Evolutionary conservation across 2,888 invertebrate species (phyloP).

Genomic region (Acleris emargana): DNA sequence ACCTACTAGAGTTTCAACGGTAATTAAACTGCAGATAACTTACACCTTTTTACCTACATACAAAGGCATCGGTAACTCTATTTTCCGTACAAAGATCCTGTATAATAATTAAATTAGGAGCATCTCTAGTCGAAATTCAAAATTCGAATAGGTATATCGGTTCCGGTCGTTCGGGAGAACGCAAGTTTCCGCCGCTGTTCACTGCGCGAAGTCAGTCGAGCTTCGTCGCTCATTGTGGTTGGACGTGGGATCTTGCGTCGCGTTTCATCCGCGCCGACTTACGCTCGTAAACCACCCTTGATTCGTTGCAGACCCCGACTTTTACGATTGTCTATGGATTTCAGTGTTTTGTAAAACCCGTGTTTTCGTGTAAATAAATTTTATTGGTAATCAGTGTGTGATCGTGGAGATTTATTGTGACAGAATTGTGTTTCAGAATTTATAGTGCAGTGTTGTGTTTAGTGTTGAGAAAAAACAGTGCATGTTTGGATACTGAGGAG

Average conservation of each 20-base stretch:
- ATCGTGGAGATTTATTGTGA: constrained; percentile 44
- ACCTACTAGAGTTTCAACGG: no score
- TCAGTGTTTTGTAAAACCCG: constrained; percentile 50
- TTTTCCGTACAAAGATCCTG: background rate
- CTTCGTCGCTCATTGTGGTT: constrained; percentile 47
- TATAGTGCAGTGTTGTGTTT: constrained; percentile 47
- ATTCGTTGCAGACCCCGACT: constrained; percentile 42
- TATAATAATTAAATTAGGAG: constrained; percentile 23
- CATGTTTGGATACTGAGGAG: constrained; percentile 33
- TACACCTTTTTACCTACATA: background rate
- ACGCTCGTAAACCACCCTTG: constrained; percentile 52
- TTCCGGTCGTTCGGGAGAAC: constrained; percentile 37
- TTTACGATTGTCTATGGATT: constrained; percentile 48
- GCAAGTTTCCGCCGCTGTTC: constrained; percentile 1
- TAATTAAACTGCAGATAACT: no score
- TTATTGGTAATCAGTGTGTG: constrained; percentile 51
- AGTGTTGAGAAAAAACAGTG: constrained; percentile 45
- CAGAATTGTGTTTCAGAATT: constrained; percentile 1
- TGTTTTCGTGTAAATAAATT: constrained; percentile 39
- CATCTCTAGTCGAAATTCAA: constrained; percentile 37
- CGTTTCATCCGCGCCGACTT: constrained; percentile 36
- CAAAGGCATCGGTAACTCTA: background rate
- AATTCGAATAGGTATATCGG: constrained; percentile 53
- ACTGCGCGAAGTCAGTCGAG: constrained; percentile 47
- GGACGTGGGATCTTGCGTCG: constrained; percentile 33